A percentile compares a stretch with the other conserved stretches of the same genome.
These are phyloP conservation scores for Epistrophella euchroma DNA, from an alignment of 2,888 invertebrate genomes.

Conservation along the genomic window DNA sequence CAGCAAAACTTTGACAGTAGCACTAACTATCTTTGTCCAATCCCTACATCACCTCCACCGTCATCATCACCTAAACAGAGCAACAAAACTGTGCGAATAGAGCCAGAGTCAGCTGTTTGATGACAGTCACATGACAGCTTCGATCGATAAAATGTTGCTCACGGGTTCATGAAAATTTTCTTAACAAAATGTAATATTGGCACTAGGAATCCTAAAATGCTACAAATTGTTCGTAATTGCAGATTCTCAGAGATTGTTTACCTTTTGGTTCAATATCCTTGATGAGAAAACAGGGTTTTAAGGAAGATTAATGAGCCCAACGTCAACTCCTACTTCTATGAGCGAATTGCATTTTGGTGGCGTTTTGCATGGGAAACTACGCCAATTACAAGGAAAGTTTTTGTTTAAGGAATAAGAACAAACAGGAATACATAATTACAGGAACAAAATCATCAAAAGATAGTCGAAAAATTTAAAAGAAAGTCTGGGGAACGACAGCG, in stretches of 20 bases:
- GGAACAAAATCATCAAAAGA: slow-evolving; percentile 23
- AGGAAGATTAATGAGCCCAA: slow-evolving; percentile 14
- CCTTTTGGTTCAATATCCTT: slow-evolving; percentile 2
- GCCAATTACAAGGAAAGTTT: background rate
- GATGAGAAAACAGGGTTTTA: background rate
- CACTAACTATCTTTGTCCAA: slow-evolving; percentile 35
- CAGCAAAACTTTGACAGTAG: slow-evolving; percentile 37
- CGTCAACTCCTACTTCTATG: background rate
- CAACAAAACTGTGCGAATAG: slow-evolving; percentile 20
- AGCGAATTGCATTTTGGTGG: background rate
- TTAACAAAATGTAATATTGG: slow-evolving; percentile 68
- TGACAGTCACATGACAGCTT: slow-evolving; percentile 84
- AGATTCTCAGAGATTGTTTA: background rate
- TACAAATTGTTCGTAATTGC: background rate
- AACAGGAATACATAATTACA: background rate
- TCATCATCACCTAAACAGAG: background rate
- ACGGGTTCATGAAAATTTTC: slow-evolving; percentile 79
- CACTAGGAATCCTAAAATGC: slow-evolving; percentile 46
- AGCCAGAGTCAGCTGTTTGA: slow-evolving; percentile 82
- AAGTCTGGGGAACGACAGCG: background rate
- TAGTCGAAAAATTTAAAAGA: background rate
- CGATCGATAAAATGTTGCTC: slow-evolving; percentile 83
- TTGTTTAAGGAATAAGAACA: background rate
- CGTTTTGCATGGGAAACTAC: background rate
- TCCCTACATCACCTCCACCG: slow-evolving; percentile 38